phyloP scores from a whole-genome alignment of 2,888 invertebrate genomes.

The Cephus runcator region DNA sequence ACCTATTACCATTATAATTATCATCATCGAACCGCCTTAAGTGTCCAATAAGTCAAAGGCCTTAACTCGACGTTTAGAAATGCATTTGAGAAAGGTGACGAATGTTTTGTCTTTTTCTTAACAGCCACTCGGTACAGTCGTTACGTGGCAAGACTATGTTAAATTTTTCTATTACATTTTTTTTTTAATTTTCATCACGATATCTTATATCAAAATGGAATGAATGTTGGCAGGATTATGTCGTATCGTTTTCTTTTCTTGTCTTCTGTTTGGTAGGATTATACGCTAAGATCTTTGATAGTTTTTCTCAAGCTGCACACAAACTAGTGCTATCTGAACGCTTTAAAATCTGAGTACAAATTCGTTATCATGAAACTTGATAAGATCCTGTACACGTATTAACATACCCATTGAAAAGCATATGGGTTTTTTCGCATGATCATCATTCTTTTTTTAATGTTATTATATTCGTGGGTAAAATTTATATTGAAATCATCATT shows the following conservation, averaged over 20 bases:
- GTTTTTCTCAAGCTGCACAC: not conserved
- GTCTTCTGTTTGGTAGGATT: not conserved
- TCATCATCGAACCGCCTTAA: not conserved
- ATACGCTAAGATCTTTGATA: not conserved
- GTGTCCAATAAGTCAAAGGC: not conserved
- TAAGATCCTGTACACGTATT: not conserved
- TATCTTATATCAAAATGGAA: not conserved
- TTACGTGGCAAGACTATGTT: not conserved
- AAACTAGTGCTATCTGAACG: not conserved
- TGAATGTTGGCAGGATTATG: not conserved
- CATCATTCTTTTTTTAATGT: not conserved
- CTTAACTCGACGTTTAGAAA: not conserved
- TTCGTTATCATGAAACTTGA: not conserved
- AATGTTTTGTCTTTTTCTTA: not conserved
- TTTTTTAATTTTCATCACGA: not conserved
- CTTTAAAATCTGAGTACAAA: not conserved
- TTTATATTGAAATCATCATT: not conserved
- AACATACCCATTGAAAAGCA: not conserved
- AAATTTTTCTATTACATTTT: not conserved
- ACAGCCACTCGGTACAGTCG: not conserved
- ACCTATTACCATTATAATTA: not conserved
- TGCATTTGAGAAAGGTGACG: slow-evolving; percentile 1
- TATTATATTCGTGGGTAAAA: not conserved
- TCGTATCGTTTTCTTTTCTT: not conserved
- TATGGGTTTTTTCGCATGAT: not conserved